These are phyloP conservation scores for Cyrtonyx montezumae DNA, from an alignment of 2,113 vertebrate genomes.

Conservation along the genomic window DNA sequence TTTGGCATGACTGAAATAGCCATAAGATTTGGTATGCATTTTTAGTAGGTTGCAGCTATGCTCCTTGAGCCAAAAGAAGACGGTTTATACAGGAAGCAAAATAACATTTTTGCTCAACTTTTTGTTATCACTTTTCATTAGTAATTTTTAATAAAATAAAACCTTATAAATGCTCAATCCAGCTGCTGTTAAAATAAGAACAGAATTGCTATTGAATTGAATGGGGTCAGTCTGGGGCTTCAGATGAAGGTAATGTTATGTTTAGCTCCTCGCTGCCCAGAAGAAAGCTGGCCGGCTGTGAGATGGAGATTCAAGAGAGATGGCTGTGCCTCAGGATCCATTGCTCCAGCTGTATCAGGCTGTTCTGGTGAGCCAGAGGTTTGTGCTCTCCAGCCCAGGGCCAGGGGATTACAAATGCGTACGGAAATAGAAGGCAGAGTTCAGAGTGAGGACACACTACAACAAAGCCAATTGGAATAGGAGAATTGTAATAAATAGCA, in stretches of 20 bases:
- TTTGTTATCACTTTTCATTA: background rate
- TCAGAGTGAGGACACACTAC: conserved; percentile 54
- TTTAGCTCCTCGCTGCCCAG: background rate
- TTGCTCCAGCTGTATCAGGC: conserved; percentile 61
- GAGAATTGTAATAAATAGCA: conserved; percentile 52
- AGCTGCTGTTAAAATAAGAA: background rate
- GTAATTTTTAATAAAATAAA: background rate
- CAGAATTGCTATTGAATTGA: background rate
- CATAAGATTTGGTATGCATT: background rate
- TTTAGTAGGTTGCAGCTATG: background rate
- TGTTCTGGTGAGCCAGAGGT: conserved; percentile 50
- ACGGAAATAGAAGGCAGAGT: conserved; percentile 60
- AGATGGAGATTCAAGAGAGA: conserved; percentile 16
- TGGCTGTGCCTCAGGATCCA: conserved; percentile 35
- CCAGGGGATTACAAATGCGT: conserved; percentile 30
- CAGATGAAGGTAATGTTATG: conserved; percentile 4
- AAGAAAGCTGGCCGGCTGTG: conserved; percentile 50
- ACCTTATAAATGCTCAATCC: background rate
- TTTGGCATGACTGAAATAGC: background rate
- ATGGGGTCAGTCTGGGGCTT: background rate
- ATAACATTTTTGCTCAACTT: background rate
- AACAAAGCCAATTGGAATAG: conserved; percentile 43
- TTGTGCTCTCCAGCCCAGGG: conserved; percentile 7
- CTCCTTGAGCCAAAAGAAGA: background rate
- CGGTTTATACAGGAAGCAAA: background rate